Conservation (phyloP, 30 jellyfish, hydroid and myxozoan species). For the Aurelia aurita complex sp. Pacific region DNA sequence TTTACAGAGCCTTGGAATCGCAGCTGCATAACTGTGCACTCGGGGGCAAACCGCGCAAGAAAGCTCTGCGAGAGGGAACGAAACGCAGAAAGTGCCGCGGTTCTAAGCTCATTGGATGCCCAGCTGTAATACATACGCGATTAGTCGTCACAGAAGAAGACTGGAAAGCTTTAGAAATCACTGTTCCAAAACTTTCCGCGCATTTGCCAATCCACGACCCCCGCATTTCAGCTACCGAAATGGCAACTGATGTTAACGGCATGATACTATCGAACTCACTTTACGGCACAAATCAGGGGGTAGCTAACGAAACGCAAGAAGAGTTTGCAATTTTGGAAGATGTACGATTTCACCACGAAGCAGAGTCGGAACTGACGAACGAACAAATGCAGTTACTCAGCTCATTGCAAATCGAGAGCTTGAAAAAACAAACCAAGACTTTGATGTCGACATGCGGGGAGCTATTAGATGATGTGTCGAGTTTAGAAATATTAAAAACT, state of each 20-base stretch:
- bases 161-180: conserved; percentile 94
- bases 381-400: conserved; percentile 57
- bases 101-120: conserved; percentile 95
- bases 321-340: conserved; percentile 57
- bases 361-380: conserved; percentile 42
- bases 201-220: conserved; percentile 96
- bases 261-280: conserved; percentile 47
- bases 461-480: conserved; percentile 65
- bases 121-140: conserved; percentile 98
- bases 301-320: conserved; percentile 37
- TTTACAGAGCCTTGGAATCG: conserved; percentile 92
- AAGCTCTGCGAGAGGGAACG: conserved; percentile 84
- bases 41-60: conserved; percentile 98
- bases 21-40: conserved; percentile 97
- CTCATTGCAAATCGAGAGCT: conserved; percentile 49
- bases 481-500: conserved; percentile 58
- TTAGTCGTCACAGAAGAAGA: conserved; percentile 90
- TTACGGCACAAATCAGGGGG: conserved; percentile 61
- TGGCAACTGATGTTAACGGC: conserved; percentile 38
- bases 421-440: conserved; percentile 61
- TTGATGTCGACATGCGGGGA: conserved; percentile 69
- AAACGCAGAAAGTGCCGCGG: conserved; percentile 95
- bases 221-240: conserved; percentile 55
- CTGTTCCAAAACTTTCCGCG: conserved; percentile 94
- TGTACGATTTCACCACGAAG: conserved; percentile 42